phyloP scores from a whole-genome alignment of 2,888 invertebrate species.

The Apodemia duryi region DNA sequence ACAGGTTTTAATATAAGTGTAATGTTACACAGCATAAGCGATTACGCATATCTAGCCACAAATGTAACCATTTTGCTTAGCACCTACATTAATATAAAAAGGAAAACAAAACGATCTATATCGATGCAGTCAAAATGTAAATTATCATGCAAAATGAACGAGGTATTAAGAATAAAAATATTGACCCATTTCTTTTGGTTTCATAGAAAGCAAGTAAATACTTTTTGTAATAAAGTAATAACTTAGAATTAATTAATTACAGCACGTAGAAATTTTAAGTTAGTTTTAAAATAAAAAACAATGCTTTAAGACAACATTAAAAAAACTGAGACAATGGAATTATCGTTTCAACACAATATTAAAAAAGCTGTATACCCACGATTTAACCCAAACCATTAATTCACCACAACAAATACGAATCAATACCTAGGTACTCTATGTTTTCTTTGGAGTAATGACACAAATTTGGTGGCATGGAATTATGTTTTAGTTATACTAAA shows the following conservation, averaged over 20 bases:
- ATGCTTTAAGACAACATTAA: background rate
- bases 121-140: background rate
- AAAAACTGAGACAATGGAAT: background rate
- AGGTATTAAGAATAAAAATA: background rate
- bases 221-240: background rate
- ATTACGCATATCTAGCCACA: slow-evolving; percentile 23
- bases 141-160: background rate
- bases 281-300: background rate
- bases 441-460: no score
- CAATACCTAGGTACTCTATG: no score
- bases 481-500: no score
- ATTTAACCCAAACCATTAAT: no score
- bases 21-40: slow-evolving; percentile 20
- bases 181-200: background rate
- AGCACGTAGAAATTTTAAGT: background rate
- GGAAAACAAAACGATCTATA: background rate
- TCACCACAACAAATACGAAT: no score
- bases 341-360: no score
- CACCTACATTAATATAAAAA: slow-evolving; percentile 17
- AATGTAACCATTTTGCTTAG: slow-evolving; percentile 21
- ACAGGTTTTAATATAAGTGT: slow-evolving; percentile 16
- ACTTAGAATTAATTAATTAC: background rate
- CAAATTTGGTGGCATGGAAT: no score
- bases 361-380: no score
- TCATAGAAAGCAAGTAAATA: background rate